Conservation (phyloP, 1,140 invertebrate genomes). For the Cyclina sinensis region DNA sequence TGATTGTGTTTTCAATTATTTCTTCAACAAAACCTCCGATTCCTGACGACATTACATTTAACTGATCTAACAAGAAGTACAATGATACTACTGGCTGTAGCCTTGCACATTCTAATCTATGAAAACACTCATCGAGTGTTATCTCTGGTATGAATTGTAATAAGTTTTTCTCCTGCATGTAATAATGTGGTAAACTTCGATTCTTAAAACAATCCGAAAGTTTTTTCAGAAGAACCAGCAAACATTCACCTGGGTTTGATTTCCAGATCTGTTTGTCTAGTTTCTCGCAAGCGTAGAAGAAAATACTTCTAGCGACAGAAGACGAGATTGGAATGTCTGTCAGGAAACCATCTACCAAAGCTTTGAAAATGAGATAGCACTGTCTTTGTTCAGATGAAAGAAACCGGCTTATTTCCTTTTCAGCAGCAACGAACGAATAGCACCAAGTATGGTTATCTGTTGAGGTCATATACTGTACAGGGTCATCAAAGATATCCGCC, state of each 20-base stretch:
- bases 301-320: constrained; percentile 31
- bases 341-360: neutral
- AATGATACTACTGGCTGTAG: neutral
- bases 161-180: constrained; percentile 30
- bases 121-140: neutral
- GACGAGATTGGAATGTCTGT: neutral
- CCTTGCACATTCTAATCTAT: neutral
- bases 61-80: constrained; percentile 1
- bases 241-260: constrained; percentile 14
- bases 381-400: constrained; percentile 16
- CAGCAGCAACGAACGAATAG: constrained; percentile 33
- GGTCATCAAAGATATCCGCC: neutral
- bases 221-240: constrained; percentile 31
- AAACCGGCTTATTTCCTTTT: neutral
- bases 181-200: constrained; percentile 25
- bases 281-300: constrained; percentile 58
- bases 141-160: neutral
- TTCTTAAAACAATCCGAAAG: neutral
- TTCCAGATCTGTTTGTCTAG: neutral
- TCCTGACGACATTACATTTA: neutral
- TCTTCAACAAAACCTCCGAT: constrained; percentile 19
- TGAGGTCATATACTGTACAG: neutral
- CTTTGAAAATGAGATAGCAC: constrained; percentile 13
- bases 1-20: neutral
- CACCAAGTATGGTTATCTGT: neutral